Base-by-base conservation (phyloP, 2,797 vertebrate species). In the Kryptopterus vitreolus region DNA sequence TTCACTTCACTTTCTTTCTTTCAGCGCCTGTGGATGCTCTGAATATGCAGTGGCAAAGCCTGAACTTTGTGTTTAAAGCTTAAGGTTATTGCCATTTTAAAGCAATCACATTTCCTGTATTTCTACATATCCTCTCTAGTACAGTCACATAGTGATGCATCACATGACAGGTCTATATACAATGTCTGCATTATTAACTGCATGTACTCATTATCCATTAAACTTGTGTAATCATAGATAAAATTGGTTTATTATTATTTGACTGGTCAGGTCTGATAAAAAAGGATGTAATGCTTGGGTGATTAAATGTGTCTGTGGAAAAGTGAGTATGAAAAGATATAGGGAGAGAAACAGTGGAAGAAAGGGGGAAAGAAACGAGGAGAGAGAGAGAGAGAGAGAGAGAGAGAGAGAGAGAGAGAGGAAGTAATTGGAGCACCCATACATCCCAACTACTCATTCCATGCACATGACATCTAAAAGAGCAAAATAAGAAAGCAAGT, bases 401-500 rank as follows among this genome's bases (percentile, higher is more conserved):
- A 72, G 50, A 22, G 24, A 72, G 33, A 55, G 46, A 20, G 66
- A 66, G 43, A 76, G 24, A 57, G 18, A 80, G 33, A 62, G 81
- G 82, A 77, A 59, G 46, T 57, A 68, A 62, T 18, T 84, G 52
- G 72, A 81, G 88, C 84, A 88, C 78, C 87, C 33, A 52, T 52
- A 29, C 38, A 80, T 80, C 50, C 43, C 43, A 52, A 43, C 55
- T 81, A 46, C 46, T 76, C 65, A 48, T 76, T 81, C 35, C 81
- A 43, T 90, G 88, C 83, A 46, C 81, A 90, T 88, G 26, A 31
- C 58, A 59, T 46, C 46, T 24, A 73, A 66, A 43, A 63, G 18
- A 74, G 24, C 53, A 73, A 83, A 82, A 68, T 62, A 43, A 48
- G 43, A 69, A 48, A 69, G 66, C 43, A 57, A 79, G 78, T 77